Base-by-base conservation (phyloP, 2,797 vertebrate species). In the Hemitrygon akajei region DNA sequence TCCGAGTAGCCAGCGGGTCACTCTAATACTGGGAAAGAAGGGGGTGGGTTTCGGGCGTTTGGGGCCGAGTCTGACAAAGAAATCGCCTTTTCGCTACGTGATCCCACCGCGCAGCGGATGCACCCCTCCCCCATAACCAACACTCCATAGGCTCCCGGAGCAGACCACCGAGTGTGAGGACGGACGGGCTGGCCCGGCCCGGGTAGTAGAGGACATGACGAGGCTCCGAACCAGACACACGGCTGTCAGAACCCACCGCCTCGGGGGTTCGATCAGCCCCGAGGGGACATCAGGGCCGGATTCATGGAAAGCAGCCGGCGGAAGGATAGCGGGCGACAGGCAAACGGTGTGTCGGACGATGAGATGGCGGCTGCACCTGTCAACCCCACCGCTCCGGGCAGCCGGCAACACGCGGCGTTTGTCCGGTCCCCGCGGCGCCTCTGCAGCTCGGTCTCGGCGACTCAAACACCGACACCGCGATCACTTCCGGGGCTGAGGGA, bases 401-500 rank as follows among this genome's bases (percentile, higher is more conserved):
- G 25, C 56, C 3, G 87, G 20, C 63, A 20, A 71, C 30, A 3
- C 66, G n/a, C 60, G 34, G 34, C n/a, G 76, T 0, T 18, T 1
- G 2, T n/a, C 27, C 86, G 25, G 30, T 20, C 18, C 60, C 87
- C 87, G 18, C 87, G n/a, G 4, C 11, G 60, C 9, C n/a, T 34
- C n/a, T 30, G 14, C 87, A 3, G 58, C 58, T 87, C 69, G 69
- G 11, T 47, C 69, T 47, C 63, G n/a, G n/a, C n/a, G n/a, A n/a
- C n/a, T n/a, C n/a, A n/a, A n/a, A n/a, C n/a, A 58, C 69, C 91
- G 91, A 69, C 91, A 56, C 34, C 4, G 6, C 22, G 25, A 92
- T 12, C 12, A 75, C 91, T 92, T 92, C 91, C 91, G 91, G 91
- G 87, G 91, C 91, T 18, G 40, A 71, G 75, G 34, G 69, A 30